phyloP scores from a whole-genome alignment of 2,113 vertebrate species.

The Protobothrops mucrosquamatus region DNA sequence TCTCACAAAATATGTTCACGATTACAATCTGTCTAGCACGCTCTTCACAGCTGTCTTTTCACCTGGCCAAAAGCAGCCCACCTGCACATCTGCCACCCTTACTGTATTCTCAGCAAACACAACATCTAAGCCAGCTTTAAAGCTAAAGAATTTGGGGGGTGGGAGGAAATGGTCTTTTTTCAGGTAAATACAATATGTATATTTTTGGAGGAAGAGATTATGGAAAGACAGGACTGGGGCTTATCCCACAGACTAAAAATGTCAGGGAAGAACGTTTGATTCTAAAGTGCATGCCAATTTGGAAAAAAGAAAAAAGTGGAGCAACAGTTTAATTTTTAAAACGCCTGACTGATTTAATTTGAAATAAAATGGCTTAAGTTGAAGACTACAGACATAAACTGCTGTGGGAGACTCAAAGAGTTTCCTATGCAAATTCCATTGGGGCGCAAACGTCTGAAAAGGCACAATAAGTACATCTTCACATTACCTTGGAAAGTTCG shows the following conservation, averaged over 20 bases:
- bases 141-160: neutral
- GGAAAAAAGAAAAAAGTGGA: neutral
- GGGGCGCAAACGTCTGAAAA: neutral
- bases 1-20: neutral
- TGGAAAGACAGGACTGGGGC: neutral
- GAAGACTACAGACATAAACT: neutral
- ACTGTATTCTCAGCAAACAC: neutral
- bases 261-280: neutral
- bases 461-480: neutral
- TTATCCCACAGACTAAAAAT: neutral
- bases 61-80: neutral
- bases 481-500: conserved; percentile 78
- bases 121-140: neutral
- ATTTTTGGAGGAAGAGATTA: neutral
- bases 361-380: neutral
- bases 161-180: neutral
- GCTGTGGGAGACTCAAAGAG: neutral
- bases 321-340: neutral
- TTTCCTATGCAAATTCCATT: neutral
- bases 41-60: neutral
- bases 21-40: neutral
- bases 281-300: neutral
- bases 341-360: neutral
- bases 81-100: neutral
- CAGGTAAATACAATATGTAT: neutral